Conservation (phyloP, 1,140 invertebrate species). For the Eubasilissa regina region DNA sequence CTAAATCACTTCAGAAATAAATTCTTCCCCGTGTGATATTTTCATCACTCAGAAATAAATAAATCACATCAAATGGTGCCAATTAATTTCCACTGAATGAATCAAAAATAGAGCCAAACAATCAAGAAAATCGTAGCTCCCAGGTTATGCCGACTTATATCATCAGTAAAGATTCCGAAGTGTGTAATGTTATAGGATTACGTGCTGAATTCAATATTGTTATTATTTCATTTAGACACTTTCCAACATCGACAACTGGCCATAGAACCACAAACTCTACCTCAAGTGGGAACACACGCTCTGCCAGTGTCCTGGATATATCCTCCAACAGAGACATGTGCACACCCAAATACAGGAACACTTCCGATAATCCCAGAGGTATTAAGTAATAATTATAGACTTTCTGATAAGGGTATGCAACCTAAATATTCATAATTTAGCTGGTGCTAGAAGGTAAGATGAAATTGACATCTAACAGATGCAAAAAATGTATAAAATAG, state of each 20-base stretch:
- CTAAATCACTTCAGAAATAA: too few relatives aligned
- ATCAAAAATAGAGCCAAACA: too few relatives aligned
- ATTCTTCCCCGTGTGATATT: too few relatives aligned
- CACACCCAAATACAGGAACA: constrained; percentile 36
- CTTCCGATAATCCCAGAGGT: constrained; percentile 12
- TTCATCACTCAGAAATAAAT: too few relatives aligned
- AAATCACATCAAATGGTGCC: too few relatives aligned
- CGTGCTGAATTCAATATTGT: too few relatives aligned
- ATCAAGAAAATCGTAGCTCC: too few relatives aligned
- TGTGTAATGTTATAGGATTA: not conserved
- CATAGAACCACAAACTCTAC: not conserved
- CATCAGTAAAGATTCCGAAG: not conserved
- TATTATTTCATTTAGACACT: too few relatives aligned
- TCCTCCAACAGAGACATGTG: constrained; percentile 26
- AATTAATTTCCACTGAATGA: too few relatives aligned
- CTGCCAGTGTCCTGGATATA: not conserved
- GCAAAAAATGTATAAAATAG: not conserved
- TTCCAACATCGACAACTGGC: not conserved
- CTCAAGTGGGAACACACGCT: not conserved
- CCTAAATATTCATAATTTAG: not conserved
- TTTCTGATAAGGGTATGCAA: not conserved
- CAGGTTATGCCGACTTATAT: too few relatives aligned
- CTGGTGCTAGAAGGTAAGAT: not conserved
- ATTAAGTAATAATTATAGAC: not conserved
- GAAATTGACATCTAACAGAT: not conserved